Percentiles rank a stretch among this genome's conserved stretches.
Conservation (phyloP, 2,888 invertebrate species). For the Agrochola litura region DNA sequence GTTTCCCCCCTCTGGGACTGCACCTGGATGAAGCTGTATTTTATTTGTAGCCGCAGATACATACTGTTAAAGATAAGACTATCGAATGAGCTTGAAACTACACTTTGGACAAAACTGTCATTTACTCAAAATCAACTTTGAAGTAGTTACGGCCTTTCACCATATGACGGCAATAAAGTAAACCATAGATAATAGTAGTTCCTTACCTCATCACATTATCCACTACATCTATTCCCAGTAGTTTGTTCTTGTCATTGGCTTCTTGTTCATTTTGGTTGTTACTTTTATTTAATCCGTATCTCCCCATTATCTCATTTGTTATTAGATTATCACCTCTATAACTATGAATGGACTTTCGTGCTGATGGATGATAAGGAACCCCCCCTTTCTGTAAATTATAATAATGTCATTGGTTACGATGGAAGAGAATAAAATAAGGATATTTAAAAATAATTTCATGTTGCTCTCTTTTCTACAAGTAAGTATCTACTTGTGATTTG, state of each 20-base stretch:
- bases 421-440: slow-evolving; percentile 3
- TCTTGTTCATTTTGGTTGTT: slow-evolving; percentile 42
- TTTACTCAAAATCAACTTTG: too few species aligned
- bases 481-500: not conserved
- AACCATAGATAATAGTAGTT: not conserved
- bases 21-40: too few species aligned
- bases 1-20: too few species aligned
- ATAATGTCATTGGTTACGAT: not conserved
- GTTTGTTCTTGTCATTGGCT: not conserved
- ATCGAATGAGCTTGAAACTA: too few species aligned
- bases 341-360: slow-evolving; percentile 78
- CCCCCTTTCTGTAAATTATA: slow-evolving; percentile 74
- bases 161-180: not conserved
- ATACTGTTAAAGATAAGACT: too few species aligned
- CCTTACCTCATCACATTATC: slow-evolving; percentile 83
- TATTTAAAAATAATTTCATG: not conserved
- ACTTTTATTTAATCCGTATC: slow-evolving; percentile 69
- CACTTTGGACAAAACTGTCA: too few species aligned
- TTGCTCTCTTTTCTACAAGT: not conserved
- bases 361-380: slow-evolving; percentile 75
- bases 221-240: slow-evolving; percentile 76
- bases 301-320: slow-evolving; percentile 72
- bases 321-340: slow-evolving; percentile 39
- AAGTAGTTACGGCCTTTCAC: too few species aligned
- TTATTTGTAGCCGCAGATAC: too few species aligned